Percentiles rank a stretch among this genome's conserved stretches.
Evolutionary conservation across 2,113 vertebrate genomes (phyloP).

Genomic region (Laterallus jamaicensis): DNA sequence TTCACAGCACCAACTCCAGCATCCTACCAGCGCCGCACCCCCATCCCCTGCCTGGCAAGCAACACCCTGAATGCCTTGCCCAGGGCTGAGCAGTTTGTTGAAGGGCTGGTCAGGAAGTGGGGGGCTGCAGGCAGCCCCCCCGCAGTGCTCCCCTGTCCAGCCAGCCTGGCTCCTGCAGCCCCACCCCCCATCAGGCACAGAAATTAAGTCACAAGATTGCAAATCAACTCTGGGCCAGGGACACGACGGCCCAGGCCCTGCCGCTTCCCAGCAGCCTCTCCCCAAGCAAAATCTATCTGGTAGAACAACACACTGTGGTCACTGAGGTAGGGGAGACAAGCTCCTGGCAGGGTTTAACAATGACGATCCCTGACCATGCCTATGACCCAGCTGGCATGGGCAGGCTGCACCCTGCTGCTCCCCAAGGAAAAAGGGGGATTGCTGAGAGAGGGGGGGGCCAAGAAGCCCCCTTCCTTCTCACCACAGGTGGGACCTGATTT

Average conservation of each 20-base stretch:
- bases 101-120: not conserved
- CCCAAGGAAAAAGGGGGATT: not conserved
- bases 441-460: accelerated
- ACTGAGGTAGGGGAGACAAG: not conserved
- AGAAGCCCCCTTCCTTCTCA: not conserved
- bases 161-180: not conserved
- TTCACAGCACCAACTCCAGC: not conserved
- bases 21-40: not conserved
- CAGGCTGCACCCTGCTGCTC: not conserved
- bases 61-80: not conserved
- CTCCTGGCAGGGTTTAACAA: not conserved
- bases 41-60: not conserved
- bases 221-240: not conserved
- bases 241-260: not conserved
- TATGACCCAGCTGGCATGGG: not conserved
- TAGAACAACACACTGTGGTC: not conserved
- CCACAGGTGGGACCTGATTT: not conserved
- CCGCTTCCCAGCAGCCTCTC: not conserved
- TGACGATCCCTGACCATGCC: not conserved
- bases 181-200: accelerated
- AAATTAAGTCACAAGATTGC: not conserved
- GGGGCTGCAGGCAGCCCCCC: not conserved
- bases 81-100: not conserved
- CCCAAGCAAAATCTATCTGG: not conserved
- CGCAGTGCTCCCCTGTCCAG: not conserved